Percentiles rank a stretch among this genome's conserved stretches.
phyloP scores from a whole-genome alignment of 2,888 invertebrate genomes.

The Amitus sp. region DNA sequence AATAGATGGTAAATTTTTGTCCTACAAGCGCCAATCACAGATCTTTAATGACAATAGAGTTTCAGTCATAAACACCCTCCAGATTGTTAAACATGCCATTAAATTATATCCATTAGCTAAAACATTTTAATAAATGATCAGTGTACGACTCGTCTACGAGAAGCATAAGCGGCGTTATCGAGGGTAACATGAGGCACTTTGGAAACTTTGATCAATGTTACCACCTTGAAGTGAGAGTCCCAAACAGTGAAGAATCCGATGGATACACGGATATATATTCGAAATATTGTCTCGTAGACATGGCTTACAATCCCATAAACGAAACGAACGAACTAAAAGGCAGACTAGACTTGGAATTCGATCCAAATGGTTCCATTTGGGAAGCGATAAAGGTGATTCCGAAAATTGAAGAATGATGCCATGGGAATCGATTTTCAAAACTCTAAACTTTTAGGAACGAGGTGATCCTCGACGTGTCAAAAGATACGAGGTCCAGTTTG shows the following conservation, averaged over 20 bases:
- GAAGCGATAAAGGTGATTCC: conserved; percentile 49
- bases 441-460: conserved; percentile 43
- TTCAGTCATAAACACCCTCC: no score
- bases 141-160: conserved; percentile 57
- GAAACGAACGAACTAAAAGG: conserved; percentile 16
- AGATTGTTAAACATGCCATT: no score
- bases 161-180: conserved; percentile 52
- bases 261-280: conserved; percentile 39
- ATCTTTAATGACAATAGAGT: no score
- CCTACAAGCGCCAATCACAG: no score
- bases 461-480: conserved; percentile 48
- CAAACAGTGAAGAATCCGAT: conserved; percentile 8
- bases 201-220: conserved; percentile 58
- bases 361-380: conserved; percentile 52
- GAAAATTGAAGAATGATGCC: background rate
- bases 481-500: conserved; percentile 60
- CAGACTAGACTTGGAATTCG: conserved; percentile 42
- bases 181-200: conserved; percentile 50
- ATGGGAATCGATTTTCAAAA: background rate
- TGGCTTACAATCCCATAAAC: conserved; percentile 43
- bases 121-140: conserved; percentile 24
- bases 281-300: conserved; percentile 50
- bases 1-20: no score
- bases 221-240: conserved; percentile 39
- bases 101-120: background rate